phyloP scores from a whole-genome alignment of 2,888 invertebrate species.

The Dynastes hyllus region DNA sequence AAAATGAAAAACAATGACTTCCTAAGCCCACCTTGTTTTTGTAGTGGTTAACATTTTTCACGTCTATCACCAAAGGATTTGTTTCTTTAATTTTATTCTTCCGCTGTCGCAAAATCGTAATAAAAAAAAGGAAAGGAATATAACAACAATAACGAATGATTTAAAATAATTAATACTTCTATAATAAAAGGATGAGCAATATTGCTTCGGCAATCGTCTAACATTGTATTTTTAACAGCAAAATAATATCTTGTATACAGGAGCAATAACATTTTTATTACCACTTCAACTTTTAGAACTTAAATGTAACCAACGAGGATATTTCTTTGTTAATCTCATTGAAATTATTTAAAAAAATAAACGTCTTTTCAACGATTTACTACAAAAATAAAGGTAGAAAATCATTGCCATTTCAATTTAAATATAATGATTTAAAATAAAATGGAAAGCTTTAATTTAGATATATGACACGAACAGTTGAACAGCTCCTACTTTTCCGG shows the following conservation, averaged over 20 bases:
- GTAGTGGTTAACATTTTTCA: slow-evolving; percentile 26
- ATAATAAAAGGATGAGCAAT: too few species aligned
- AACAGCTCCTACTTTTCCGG: too few species aligned
- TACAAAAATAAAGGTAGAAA: too few species aligned
- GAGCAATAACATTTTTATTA: slow-evolving; percentile 10
- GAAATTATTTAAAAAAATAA: too few species aligned
- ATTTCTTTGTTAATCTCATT: too few species aligned
- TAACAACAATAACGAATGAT: too few species aligned
- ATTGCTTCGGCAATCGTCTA: too few species aligned
- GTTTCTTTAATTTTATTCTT: slow-evolving; percentile 24
- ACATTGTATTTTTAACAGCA: slow-evolving; percentile 5
- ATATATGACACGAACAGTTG: neutral
- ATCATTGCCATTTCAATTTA: neutral
- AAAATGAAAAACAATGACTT: slow-evolving; percentile 50
- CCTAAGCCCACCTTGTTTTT: slow-evolving; percentile 41
- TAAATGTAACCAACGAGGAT: too few species aligned
- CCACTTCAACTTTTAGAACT: neutral
- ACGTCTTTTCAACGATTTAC: too few species aligned
- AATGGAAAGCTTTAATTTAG: slow-evolving; percentile 9
- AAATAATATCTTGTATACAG: slow-evolving; percentile 3
- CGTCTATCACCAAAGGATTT: slow-evolving; percentile 14
- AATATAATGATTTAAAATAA: neutral
- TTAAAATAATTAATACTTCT: too few species aligned
- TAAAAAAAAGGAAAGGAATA: too few species aligned
- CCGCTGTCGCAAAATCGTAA: too few species aligned